Evolutionary conservation across 2,888 invertebrate species (phyloP).

Genomic region (Hipparchia sbordonii): DNA sequence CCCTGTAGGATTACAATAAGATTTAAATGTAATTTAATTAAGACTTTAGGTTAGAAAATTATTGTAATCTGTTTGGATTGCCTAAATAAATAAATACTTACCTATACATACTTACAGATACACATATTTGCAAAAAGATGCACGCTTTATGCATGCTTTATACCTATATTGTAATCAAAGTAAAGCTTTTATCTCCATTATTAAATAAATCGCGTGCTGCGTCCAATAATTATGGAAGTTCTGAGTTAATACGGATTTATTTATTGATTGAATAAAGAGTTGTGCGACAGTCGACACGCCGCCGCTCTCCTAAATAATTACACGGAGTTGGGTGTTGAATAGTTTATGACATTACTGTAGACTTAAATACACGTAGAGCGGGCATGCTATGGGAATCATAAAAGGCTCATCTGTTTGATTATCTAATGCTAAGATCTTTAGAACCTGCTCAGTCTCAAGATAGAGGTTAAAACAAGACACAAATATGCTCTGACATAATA

Average conservation of each 20-base stretch:
- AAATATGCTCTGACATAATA: too few species aligned
- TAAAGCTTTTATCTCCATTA: slow-evolving; percentile 28
- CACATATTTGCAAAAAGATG: not conserved
- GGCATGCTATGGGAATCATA: not conserved
- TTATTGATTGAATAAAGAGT: slow-evolving; percentile 65
- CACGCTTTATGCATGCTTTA: not conserved
- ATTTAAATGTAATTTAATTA: too few species aligned
- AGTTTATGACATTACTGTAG: slow-evolving; percentile 52
- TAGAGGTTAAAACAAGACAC: too few species aligned
- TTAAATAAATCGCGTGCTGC: slow-evolving; percentile 40
- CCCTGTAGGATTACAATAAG: too few species aligned
- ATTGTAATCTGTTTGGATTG: too few species aligned
- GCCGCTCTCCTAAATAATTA: slow-evolving; percentile 68
- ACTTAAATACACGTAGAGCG: slow-evolving; percentile 18
- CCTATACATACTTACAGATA: too few species aligned
- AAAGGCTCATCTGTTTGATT: too few species aligned
- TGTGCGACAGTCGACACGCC: slow-evolving; percentile 44
- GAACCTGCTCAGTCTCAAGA: too few species aligned
- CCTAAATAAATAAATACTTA: too few species aligned
- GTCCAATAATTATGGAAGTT: slow-evolving; percentile 53
- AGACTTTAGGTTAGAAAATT: too few species aligned
- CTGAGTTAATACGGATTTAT: slow-evolving; percentile 57
- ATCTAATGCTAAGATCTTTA: too few species aligned
- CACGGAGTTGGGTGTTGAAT: slow-evolving; percentile 58
- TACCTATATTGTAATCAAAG: not conserved